A percentile compares a stretch with the other conserved stretches of the same genome.
These are phyloP conservation scores for Limosa lapponica DNA, from an alignment of 2,797 vertebrate species.

Conservation along the genomic window DNA sequence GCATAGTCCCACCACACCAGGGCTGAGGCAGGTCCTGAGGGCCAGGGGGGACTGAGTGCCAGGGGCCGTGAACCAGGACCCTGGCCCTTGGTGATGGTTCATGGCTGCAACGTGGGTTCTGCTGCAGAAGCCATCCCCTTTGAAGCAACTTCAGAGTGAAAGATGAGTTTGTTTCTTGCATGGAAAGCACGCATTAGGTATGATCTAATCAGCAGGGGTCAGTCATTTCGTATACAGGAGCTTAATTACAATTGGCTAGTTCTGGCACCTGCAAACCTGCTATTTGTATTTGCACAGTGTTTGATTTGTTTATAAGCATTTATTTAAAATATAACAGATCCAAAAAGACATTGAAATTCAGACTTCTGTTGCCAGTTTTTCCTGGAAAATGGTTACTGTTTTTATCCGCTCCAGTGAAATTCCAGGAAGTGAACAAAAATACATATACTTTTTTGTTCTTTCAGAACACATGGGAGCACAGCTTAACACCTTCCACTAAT, in stretches of 20 bases:
- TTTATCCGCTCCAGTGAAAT: not conserved
- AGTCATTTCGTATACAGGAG: not conserved
- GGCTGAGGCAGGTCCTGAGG: accelerated
- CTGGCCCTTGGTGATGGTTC: accelerated
- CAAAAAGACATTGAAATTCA: not conserved
- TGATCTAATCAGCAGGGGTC: not conserved
- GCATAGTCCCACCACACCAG: accelerated
- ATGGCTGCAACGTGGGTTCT: accelerated
- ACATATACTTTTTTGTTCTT: not conserved
- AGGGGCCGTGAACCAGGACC: not conserved
- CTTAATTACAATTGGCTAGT: not conserved
- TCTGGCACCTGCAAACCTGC: not conserved
- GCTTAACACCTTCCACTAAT: not conserved
- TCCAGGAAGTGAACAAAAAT: not conserved
- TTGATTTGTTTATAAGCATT: not conserved
- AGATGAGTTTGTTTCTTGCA: not conserved
- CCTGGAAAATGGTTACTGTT: not conserved
- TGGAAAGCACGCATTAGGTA: not conserved
- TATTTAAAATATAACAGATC: not conserved
- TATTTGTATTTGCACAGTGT: not conserved
- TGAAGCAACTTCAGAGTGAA: not conserved
- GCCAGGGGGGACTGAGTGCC: no score
- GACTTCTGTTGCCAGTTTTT: not conserved
- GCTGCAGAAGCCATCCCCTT: not conserved
- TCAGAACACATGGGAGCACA: not conserved